Conservation (phyloP, 53 echinoderm and acorn worm species). For the Patiria pectinifera region DNA sequence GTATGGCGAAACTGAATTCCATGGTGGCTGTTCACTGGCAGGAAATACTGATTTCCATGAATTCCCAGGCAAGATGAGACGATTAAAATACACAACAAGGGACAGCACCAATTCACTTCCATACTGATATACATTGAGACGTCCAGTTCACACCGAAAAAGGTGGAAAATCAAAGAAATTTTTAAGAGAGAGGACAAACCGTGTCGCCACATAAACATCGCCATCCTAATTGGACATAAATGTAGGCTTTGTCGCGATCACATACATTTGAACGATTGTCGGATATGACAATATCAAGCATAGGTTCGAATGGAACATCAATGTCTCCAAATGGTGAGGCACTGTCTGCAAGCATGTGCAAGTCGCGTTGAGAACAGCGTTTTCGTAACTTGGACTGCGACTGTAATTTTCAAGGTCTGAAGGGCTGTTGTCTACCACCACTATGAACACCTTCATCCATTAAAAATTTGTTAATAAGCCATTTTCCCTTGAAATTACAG, state of each 20-base stretch:
- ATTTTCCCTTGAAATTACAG: slow-evolving; percentile 28
- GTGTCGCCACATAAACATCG: no score
- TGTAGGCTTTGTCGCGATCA: slow-evolving; percentile 53
- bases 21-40: no score
- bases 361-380: slow-evolving; percentile 20
- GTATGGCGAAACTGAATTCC: no score
- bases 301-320: slow-evolving; percentile 10
- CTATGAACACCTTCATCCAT: no score
- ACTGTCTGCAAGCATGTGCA: slow-evolving; percentile 18
- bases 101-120: no score
- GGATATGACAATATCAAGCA: slow-evolving; percentile 32
- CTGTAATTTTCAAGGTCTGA: background rate
- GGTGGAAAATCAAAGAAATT: no score
- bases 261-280: background rate
- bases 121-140: no score
- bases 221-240: background rate
- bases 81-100: no score
- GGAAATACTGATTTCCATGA: no score
- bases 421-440: background rate
- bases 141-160: no score
- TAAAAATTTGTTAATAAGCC: background rate
- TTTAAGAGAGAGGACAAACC: no score
- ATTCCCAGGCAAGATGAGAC: no score
- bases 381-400: background rate
- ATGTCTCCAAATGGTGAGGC: background rate